phyloP scores from a whole-genome alignment of 2,888 invertebrate species.

The Noctua comes region DNA sequence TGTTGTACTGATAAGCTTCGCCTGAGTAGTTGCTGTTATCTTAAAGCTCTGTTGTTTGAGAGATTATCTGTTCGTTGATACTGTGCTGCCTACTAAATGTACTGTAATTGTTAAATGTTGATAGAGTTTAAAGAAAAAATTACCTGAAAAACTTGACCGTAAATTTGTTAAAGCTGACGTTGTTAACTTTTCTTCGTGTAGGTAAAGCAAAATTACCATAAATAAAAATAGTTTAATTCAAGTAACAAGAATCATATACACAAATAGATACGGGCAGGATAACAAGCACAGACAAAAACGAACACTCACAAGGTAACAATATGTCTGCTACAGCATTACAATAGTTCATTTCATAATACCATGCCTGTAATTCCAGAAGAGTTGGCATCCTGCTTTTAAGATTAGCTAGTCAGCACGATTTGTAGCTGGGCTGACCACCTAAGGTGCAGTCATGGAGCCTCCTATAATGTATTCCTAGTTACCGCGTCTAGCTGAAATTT shows the following conservation, averaged over 20 bases:
- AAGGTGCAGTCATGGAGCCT: background rate
- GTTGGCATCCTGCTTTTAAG: background rate
- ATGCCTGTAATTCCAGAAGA: background rate
- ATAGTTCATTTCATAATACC: background rate
- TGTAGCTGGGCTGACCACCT: background rate
- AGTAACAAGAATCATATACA: too few species aligned
- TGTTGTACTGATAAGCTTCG: constrained; percentile 34
- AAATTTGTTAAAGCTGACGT: background rate
- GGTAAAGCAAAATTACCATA: background rate
- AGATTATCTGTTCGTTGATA: constrained; percentile 39
- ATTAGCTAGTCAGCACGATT: background rate
- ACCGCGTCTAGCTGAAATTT: background rate
- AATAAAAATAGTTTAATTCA: too few species aligned
- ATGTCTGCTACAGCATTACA: background rate
- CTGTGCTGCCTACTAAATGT: background rate
- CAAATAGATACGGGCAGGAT: too few species aligned
- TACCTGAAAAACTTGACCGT: background rate
- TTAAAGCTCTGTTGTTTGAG: constrained; percentile 37
- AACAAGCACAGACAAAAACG: too few species aligned
- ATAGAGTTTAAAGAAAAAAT: background rate
- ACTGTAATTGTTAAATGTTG: background rate
- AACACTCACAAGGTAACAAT: too few species aligned
- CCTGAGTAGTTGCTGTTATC: constrained; percentile 37
- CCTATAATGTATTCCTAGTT: background rate
- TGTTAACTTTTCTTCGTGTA: background rate